A percentile compares a stretch with the other conserved stretches of the same genome.
Evolutionary conservation across 2,113 vertebrate species (phyloP).

Genomic region (Vombatus ursinus): DNA sequence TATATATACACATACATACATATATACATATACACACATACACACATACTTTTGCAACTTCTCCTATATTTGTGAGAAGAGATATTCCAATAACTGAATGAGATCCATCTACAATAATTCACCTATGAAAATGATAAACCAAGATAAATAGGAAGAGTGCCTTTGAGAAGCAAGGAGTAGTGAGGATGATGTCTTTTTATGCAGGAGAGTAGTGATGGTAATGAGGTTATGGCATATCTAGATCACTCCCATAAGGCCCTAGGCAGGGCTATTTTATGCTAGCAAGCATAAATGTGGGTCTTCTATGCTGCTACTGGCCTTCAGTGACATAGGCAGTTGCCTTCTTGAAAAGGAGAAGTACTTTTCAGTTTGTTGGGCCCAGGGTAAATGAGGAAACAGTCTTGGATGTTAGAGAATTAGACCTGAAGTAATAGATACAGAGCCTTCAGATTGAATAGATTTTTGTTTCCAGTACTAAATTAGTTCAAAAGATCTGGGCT

Average conservation of each 20-base stretch:
- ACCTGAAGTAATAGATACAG: neutral
- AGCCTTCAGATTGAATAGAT: neutral
- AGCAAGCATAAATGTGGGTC: neutral
- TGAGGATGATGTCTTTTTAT: neutral
- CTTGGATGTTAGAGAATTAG: neutral
- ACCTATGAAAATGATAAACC: neutral
- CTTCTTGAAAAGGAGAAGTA: neutral
- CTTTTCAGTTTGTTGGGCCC: neutral
- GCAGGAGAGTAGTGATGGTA: neutral
- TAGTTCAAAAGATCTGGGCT: neutral
- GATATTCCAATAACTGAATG: neutral
- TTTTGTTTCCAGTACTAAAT: neutral
- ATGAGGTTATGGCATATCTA: neutral
- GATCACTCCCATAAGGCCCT: neutral
- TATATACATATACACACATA: too few relatives aligned
- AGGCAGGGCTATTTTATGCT: neutral
- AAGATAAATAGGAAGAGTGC: neutral
- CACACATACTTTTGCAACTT: neutral
- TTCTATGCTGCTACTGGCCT: neutral
- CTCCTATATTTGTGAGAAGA: neutral
- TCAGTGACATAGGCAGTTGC: neutral
- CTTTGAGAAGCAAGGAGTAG: neutral
- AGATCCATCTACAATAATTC: neutral
- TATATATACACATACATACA: too few relatives aligned
- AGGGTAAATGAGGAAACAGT: neutral